Evolutionary conservation across 2,888 invertebrate genomes (phyloP).

Genomic region (Pycnomerus fuliginosus): DNA sequence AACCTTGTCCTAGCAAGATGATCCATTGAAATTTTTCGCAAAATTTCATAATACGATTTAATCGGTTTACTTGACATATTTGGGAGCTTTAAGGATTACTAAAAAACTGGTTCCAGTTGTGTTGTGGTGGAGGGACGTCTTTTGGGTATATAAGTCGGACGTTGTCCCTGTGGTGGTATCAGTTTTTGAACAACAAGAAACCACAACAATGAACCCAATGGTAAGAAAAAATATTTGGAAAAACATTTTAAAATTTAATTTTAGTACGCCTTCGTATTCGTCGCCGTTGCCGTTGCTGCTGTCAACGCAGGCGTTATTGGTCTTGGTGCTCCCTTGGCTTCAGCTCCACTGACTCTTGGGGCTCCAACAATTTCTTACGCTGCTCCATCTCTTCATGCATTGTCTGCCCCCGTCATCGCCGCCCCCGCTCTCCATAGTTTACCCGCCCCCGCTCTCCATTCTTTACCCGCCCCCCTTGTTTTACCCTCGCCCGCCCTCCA

Average conservation of each 20-base stretch:
- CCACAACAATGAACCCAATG: not conserved
- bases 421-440: not conserved
- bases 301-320: slow-evolving; percentile 13
- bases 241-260: not conserved
- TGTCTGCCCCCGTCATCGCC: not conserved
- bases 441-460: slow-evolving; percentile 1
- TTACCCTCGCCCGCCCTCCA: not conserved
- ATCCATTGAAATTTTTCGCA: too few species aligned
- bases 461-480: not conserved
- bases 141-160: too few species aligned
- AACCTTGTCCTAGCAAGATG: too few species aligned
- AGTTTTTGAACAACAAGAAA: not conserved
- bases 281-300: slow-evolving; percentile 14
- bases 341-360: not conserved
- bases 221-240: not conserved
- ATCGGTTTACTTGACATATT: too few species aligned
- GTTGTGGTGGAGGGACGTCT: too few species aligned
- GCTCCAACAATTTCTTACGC: slow-evolving; percentile 8
- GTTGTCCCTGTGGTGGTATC: too few species aligned
- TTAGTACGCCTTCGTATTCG: slow-evolving; percentile 9
- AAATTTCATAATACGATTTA: too few species aligned
- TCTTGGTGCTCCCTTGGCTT: slow-evolving; percentile 5
- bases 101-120: too few species aligned
- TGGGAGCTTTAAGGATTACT: too few species aligned
- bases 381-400: not conserved